These are phyloP conservation scores for Aurelia aurita DNA, from an alignment of 30 jellyfish, hydroid and myxozoan species.

Conservation along the genomic window DNA sequence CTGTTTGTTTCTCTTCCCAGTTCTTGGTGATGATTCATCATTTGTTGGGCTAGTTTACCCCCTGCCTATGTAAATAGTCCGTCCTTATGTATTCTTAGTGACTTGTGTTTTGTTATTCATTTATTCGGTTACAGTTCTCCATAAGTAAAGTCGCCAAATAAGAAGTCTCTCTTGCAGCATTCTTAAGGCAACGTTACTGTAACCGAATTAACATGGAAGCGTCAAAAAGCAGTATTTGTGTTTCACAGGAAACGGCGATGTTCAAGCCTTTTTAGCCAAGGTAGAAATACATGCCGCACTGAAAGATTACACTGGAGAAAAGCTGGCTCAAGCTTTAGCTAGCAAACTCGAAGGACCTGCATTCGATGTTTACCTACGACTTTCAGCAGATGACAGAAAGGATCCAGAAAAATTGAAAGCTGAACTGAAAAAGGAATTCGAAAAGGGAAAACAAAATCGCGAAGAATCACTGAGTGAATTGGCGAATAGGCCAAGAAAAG, in stretches of 20 bases:
- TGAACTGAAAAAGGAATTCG: conserved; percentile 22
- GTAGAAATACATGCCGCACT: background rate
- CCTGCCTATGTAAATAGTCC: no score
- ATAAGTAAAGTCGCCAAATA: no score
- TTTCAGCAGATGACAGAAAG: conserved; percentile 43
- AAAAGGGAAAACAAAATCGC: conserved; percentile 21
- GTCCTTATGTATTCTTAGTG: no score
- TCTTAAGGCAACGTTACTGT: conserved; percentile 4
- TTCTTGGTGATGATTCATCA: no score
- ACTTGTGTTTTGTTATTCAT: no score
- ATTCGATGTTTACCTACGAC: no score
- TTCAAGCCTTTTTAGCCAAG: background rate
- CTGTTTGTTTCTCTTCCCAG: no score
- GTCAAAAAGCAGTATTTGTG: background rate
- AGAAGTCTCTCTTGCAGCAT: no score
- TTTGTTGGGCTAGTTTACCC: no score
- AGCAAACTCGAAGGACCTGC: background rate
- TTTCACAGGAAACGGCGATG: conserved; percentile 17
- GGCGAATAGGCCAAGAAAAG: no score
- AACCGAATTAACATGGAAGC: conserved; percentile 4
- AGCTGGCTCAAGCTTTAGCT: background rate
- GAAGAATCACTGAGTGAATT: no score
- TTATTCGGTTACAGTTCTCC: no score
- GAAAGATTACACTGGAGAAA: conserved; percentile 7
- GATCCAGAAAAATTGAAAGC: conserved; percentile 24